Conservation (phyloP, 2,888 invertebrate genomes). For the Drosophila robusta region DNA sequence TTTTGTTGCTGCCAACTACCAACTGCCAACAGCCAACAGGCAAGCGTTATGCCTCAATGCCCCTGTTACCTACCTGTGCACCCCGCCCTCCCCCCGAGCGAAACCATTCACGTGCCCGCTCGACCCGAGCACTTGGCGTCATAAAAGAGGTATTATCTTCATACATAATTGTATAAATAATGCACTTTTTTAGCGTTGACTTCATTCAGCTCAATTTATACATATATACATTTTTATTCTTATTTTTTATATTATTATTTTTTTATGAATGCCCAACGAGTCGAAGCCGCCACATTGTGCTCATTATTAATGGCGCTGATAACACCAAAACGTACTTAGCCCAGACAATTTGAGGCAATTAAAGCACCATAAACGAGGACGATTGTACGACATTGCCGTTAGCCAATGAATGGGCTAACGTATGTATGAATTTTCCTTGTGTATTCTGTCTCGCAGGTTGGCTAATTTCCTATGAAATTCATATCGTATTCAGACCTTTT, state of each 20-base stretch:
- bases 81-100: background rate
- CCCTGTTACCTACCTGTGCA: slow-evolving; percentile 17
- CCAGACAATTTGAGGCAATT: slow-evolving; percentile 62
- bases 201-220: slow-evolving; percentile 49
- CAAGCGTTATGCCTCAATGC: slow-evolving; percentile 26
- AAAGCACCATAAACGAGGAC: slow-evolving; percentile 55
- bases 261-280: slow-evolving; percentile 42
- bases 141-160: slow-evolving; percentile 68
- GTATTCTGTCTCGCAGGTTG: slow-evolving; percentile 5
- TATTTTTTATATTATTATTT: slow-evolving; percentile 10
- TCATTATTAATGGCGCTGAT: slow-evolving; percentile 67
- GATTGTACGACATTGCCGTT: slow-evolving; percentile 32
- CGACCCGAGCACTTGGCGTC: slow-evolving; percentile 25
- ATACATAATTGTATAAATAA: slow-evolving; percentile 71
- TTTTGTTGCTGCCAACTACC: slow-evolving; percentile 65
- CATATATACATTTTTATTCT: background rate
- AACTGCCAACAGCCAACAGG: slow-evolving; percentile 44
- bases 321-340: slow-evolving; percentile 65
- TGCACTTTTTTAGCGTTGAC: slow-evolving; percentile 68
- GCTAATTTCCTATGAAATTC: slow-evolving; percentile 19
- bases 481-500: slow-evolving; percentile 6
- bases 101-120: slow-evolving; percentile 1
- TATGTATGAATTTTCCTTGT: slow-evolving; percentile 32
- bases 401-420: slow-evolving; percentile 38
- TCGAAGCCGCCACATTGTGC: slow-evolving; percentile 48